Base-by-base conservation (phyloP, 1,140 invertebrate species). In the Meloidogyne chitwoodi region DNA sequence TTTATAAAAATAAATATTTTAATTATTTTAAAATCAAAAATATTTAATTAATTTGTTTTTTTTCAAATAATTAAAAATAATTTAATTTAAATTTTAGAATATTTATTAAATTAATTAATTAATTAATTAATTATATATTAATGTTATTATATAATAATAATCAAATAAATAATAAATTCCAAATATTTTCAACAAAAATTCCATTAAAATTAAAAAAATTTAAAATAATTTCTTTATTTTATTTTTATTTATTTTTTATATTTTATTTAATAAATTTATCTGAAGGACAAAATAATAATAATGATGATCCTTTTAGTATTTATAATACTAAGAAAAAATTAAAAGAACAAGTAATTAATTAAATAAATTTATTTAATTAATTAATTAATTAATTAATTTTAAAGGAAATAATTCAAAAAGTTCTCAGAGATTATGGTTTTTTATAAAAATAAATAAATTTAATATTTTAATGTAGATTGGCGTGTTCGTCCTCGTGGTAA, bases 401-500 rank as follows among this genome's bases (percentile, higher is more conserved):
- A 48, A 82, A 87, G 75, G 84, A 86, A 38, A 86, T 86, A 22
- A 86, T 86, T 71, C 85, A 87, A 70, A 75, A 81, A 63, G 76
- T 87, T 41, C 75, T 86, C 19, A 79, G 83, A 31, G 81, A 87
- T 68, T 86, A 86, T 68, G 85, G 71, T 73, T 41, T 26, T 56
- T 24, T 63, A 16, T 16, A 70, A n/a, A n/a, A 22, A 26, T 19
- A 8, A 8, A 4, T 63, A 34, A 14, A 4, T 63, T 64, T 61
- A 22, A 56, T n/a, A 24, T 14, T 71, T 24, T 24, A 11, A 3
- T 19, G 12, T 38, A 73, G 71, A 86, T 75, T 87, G 84, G 84
- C 73, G 85, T 62, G 85, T 86, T 14, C 48, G 85, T 44, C 85
- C 85, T 2, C 69, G 85, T 3, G 85, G 85, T 24, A 31, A 63